A percentile compares a stretch with the other conserved stretches of the same genome.
Evolutionary conservation across 2,113 vertebrate species (phyloP).

Genomic region (Sciurus niger): DNA sequence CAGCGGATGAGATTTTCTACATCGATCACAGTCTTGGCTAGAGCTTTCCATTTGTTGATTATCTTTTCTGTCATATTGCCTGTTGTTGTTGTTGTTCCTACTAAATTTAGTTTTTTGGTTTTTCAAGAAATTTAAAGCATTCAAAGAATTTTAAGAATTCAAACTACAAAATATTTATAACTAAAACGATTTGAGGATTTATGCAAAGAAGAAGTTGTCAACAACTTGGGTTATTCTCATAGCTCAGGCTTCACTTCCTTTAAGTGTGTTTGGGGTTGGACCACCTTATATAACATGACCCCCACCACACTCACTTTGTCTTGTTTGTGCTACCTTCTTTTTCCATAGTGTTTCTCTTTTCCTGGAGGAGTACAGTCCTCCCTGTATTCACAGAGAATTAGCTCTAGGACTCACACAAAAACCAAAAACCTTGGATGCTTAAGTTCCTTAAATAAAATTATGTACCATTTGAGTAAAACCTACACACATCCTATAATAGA

Average conservation of each 20-base stretch:
- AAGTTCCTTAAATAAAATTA: not conserved
- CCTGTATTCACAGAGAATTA: no score
- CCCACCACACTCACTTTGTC: not conserved
- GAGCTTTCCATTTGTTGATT: not conserved
- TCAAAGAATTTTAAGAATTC: not conserved
- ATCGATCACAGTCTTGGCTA: not conserved
- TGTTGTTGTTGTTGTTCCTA: not conserved
- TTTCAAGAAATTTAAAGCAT: not conserved
- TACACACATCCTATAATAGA: not conserved
- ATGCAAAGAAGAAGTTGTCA: not conserved
- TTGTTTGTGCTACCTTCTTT: not conserved
- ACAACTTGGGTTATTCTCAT: not conserved
- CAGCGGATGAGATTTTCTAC: not conserved
- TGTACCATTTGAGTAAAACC: not conserved
- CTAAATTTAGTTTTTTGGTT: not conserved
- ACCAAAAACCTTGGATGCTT: not conserved
- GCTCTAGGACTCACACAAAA: not conserved
- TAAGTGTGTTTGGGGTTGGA: not conserved
- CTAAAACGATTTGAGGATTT: not conserved
- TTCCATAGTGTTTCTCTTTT: not conserved
- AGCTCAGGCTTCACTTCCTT: not conserved
- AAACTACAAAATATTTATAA: not conserved
- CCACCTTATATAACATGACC: not conserved
- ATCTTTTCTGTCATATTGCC: not conserved
- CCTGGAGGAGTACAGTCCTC: not conserved